Percentiles rank a stretch among this genome's conserved stretches.
Conservation (phyloP, 2,113 vertebrate species). For the Pseudorhombus dupliciocellatus region DNA sequence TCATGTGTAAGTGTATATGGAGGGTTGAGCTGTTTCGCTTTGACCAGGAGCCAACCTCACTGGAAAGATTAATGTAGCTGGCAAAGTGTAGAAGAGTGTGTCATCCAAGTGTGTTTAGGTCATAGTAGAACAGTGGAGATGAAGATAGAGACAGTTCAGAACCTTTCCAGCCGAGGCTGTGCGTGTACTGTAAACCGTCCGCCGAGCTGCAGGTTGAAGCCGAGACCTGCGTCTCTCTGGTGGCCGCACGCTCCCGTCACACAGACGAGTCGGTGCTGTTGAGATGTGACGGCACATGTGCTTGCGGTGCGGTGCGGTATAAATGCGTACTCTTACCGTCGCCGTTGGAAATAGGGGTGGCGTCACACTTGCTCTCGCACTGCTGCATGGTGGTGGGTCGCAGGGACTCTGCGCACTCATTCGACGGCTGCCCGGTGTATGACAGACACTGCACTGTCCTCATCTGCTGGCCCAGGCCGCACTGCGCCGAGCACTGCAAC, state of each 20-base stretch:
- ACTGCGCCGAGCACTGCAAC: slow-evolving; percentile 94
- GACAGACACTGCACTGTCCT: slow-evolving; percentile 95
- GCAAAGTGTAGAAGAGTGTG: slow-evolving; percentile 61
- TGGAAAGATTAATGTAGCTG: slow-evolving; percentile 74
- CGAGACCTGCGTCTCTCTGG: not conserved
- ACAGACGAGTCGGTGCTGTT: not conserved
- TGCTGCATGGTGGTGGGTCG: slow-evolving; percentile 93
- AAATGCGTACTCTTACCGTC: slow-evolving; percentile 85
- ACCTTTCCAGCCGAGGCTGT: slow-evolving; percentile 15
- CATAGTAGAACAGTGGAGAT: slow-evolving; percentile 51
- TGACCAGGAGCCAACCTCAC: slow-evolving; percentile 64
- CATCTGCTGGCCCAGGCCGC: slow-evolving; percentile 96
- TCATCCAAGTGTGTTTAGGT: slow-evolving; percentile 69
- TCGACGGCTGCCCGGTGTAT: slow-evolving; percentile 93
- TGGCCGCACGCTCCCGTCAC: not conserved
- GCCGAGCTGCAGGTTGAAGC: not conserved
- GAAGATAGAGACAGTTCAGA: slow-evolving; percentile 53
- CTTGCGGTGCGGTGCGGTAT: not conserved
- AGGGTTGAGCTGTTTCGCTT: slow-evolving; percentile 55
- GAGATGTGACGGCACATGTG: slow-evolving; percentile 7
- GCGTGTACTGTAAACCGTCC: slow-evolving; percentile 10
- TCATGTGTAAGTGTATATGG: slow-evolving; percentile 72
- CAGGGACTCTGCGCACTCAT: slow-evolving; percentile 87
- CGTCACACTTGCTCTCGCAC: slow-evolving; percentile 98
- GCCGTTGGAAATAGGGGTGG: slow-evolving; percentile 88